phyloP scores from a whole-genome alignment of 2,888 invertebrate genomes.

The Hedya salicella region DNA sequence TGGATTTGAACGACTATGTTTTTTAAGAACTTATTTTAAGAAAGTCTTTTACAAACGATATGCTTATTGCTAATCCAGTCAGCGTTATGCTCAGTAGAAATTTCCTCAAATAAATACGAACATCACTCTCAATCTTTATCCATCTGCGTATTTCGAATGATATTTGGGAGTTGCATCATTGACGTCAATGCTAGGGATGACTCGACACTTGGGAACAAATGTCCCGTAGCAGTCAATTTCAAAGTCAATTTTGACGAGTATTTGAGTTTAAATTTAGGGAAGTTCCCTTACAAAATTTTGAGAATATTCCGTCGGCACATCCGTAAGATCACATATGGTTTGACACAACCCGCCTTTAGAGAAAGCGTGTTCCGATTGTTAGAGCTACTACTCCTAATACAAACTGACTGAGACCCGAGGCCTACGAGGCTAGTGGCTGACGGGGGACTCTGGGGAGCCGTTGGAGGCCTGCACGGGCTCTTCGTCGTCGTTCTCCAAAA shows the following conservation, averaged over 20 bases:
- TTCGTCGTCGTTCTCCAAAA: slow-evolving; percentile 81
- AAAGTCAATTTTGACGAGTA: too few species aligned
- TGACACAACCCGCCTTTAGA: too few species aligned
- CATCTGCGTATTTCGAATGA: too few species aligned
- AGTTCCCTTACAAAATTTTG: too few species aligned
- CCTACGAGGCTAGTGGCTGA: slow-evolving; percentile 2
- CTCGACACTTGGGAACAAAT: too few species aligned
- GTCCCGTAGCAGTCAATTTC: too few species aligned
- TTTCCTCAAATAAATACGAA: background rate
- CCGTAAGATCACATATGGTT: too few species aligned
- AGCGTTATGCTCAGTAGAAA: background rate
- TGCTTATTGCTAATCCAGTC: slow-evolving; percentile 19
- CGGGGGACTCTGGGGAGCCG: slow-evolving; percentile 66
- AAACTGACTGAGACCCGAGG: background rate
- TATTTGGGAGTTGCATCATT: too few species aligned
- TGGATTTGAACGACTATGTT: background rate
- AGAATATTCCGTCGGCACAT: too few species aligned
- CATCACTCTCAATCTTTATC: background rate
- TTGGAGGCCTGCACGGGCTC: slow-evolving; percentile 63
- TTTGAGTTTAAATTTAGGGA: too few species aligned
- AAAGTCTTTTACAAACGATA: slow-evolving; percentile 39
- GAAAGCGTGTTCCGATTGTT: background rate
- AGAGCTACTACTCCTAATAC: background rate
- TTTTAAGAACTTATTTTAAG: slow-evolving; percentile 24
- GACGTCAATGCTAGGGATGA: too few species aligned